Evolutionary conservation across 1,140 invertebrate genomes (phyloP).

Genomic region (fruit fly (Drosophila melanogaster)): DNA sequence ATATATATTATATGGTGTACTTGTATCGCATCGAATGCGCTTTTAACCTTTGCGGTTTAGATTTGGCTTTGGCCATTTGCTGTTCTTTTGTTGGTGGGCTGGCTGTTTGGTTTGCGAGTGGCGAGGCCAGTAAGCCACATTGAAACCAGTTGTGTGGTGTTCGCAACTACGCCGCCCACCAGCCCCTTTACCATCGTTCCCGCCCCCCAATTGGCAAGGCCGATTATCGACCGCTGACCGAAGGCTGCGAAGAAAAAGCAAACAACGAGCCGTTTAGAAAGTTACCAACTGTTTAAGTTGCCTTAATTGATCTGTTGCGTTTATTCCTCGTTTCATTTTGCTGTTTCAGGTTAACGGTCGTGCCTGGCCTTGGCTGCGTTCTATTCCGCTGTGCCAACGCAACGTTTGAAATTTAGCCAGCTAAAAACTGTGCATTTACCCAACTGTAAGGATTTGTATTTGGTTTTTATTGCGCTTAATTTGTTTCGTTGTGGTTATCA

Average conservation of each 20-base stretch:
- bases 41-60: conserved; percentile 33
- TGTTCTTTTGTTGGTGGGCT: conserved; percentile 48
- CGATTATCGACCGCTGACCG: conserved; percentile 32
- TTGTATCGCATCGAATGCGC: conserved; percentile 18
- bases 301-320: conserved; percentile 40
- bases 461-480: too few relatives aligned
- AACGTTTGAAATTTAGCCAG: background rate
- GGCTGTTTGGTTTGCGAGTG: conserved; percentile 1
- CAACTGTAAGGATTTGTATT: too few relatives aligned
- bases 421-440: too few relatives aligned
- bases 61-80: conserved; percentile 56
- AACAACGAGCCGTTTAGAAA: conserved; percentile 37
- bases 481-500: too few relatives aligned
- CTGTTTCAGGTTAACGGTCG: conserved; percentile 17
- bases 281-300: conserved; percentile 15
- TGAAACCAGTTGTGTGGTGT: conserved; percentile 44
- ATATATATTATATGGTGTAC: background rate
- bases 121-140: conserved; percentile 50
- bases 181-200: conserved; percentile 8
- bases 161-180: conserved; percentile 10
- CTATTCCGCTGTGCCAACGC: background rate
- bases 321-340: background rate
- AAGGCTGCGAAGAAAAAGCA: conserved; percentile 24
- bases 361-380: conserved; percentile 11
- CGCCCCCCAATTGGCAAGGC: conserved; percentile 37